Evolutionary conservation across 2,797 vertebrate genomes (phyloP).

Genomic region (Eospalax fontanierii): DNA sequence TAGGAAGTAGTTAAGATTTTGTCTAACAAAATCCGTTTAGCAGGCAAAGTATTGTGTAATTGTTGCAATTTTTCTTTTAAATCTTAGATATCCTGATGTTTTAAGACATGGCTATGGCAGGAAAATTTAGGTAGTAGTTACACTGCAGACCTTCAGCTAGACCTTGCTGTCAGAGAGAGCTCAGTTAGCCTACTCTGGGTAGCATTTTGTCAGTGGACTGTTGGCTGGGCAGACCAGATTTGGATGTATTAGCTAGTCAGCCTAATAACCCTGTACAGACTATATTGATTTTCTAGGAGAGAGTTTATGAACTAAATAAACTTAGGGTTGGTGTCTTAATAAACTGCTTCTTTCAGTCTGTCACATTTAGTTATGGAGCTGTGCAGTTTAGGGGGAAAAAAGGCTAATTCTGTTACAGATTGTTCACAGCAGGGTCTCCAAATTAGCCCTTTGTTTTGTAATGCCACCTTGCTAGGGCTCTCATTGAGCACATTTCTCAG

Average conservation of each 20-base stretch:
- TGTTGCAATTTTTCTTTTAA: slow-evolving; percentile 38
- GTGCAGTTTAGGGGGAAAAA: slow-evolving; percentile 91
- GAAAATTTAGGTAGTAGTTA: slow-evolving; percentile 22
- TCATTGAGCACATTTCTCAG: slow-evolving; percentile 96
- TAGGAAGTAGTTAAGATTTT: slow-evolving; percentile 53
- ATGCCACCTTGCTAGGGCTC: slow-evolving; percentile 93
- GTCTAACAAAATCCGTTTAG: slow-evolving; percentile 50
- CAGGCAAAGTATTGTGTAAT: slow-evolving; percentile 29
- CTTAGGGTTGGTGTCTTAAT: slow-evolving; percentile 95
- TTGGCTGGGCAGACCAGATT: slow-evolving; percentile 90
- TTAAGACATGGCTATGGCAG: slow-evolving; percentile 16
- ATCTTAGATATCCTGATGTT: neutral
- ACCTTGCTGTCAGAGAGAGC: slow-evolving; percentile 48
- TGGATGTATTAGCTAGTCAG: slow-evolving; percentile 94
- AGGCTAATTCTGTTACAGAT: slow-evolving; percentile 94
- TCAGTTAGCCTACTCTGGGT: slow-evolving; percentile 76
- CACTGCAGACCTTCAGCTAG: slow-evolving; percentile 19
- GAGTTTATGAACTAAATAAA: slow-evolving; percentile 96
- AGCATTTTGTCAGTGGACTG: slow-evolving; percentile 88
- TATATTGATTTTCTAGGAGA: slow-evolving; percentile 94
- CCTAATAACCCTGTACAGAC: slow-evolving; percentile 94
- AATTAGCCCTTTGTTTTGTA: slow-evolving; percentile 95
- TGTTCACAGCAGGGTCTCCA: slow-evolving; percentile 95
- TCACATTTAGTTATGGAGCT: slow-evolving; percentile 94
- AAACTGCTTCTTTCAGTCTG: slow-evolving; percentile 93